Conservation (phyloP, 2,113 vertebrate species). For the Ptyas mucosa region DNA sequence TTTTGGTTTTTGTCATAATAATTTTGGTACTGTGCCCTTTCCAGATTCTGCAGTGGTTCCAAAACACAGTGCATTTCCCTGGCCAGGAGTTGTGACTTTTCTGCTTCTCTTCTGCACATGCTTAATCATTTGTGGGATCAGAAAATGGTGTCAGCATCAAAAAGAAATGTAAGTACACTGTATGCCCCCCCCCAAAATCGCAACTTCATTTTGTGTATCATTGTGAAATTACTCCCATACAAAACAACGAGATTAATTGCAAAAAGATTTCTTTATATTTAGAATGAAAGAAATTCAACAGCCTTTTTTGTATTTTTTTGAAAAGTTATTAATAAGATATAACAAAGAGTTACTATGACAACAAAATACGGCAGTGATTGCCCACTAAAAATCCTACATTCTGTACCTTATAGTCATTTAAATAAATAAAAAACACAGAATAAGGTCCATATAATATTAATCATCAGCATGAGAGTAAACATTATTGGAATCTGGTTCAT, state of each 20-base stretch:
- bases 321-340: background rate
- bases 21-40: background rate
- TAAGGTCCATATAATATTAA: background rate
- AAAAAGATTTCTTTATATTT: background rate
- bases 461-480: background rate
- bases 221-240: background rate
- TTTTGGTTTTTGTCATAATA: background rate
- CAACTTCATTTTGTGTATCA: background rate
- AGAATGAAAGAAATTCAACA: background rate
- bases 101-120: conserved; percentile 52
- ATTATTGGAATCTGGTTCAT: background rate
- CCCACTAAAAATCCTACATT: background rate
- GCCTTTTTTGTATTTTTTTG: background rate
- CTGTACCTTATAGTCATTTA: background rate
- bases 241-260: background rate
- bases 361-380: background rate
- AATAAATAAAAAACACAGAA: background rate
- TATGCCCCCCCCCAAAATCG: background rate
- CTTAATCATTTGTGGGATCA: conserved; percentile 55
- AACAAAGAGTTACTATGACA: background rate
- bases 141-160: conserved; percentile 69
- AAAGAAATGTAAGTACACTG: conserved; percentile 68
- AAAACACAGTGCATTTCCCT: conserved; percentile 34
- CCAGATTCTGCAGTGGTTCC: background rate
- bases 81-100: conserved; percentile 50